A percentile compares a stretch with the other conserved stretches of the same genome.
phyloP scores from a whole-genome alignment of 2,888 invertebrate genomes.

The Caenorhabditis panamensis region DNA sequence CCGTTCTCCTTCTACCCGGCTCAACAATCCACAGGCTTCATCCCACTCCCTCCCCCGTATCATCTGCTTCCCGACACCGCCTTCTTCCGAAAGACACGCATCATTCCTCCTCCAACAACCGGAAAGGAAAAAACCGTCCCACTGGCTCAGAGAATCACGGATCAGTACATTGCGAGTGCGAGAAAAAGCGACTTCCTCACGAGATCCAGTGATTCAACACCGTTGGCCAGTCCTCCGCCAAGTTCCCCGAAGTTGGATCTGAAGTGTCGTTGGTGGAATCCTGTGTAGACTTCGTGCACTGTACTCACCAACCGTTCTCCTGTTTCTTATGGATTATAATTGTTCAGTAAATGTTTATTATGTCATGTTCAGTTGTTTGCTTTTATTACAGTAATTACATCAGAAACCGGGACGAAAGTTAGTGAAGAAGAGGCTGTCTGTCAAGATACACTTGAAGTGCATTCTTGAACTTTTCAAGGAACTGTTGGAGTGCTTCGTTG shows the following conservation, averaged over 20 bases:
- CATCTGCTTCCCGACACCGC: slow-evolving; percentile 68
- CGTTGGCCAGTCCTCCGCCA: neutral
- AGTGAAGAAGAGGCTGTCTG: neutral
- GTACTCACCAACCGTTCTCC: neutral
- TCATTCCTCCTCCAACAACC: slow-evolving; percentile 59
- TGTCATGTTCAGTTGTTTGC: neutral
- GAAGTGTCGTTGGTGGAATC: slow-evolving; percentile 34
- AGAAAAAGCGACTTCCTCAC: slow-evolving; percentile 20
- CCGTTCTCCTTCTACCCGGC: slow-evolving; percentile 41
- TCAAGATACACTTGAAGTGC: slow-evolving; percentile 20
- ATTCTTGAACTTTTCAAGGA: slow-evolving; percentile 3
- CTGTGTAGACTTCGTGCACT: slow-evolving; percentile 10
- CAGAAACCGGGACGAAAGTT: neutral
- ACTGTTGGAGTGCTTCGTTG: slow-evolving; percentile 15
- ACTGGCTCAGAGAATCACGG: slow-evolving; percentile 51
- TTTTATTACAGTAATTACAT: too few relatives aligned
- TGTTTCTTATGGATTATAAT: slow-evolving; percentile 33
- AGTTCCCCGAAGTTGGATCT: slow-evolving; percentile 24
- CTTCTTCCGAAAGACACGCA: slow-evolving; percentile 62
- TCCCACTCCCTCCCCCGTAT: slow-evolving; percentile 63
- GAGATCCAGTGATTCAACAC: slow-evolving; percentile 5
- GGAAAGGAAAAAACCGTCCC: too few relatives aligned
- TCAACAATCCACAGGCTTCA: slow-evolving; percentile 36
- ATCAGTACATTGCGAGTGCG: slow-evolving; percentile 63
- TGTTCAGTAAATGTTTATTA: slow-evolving; percentile 13